Base-by-base conservation (phyloP, 2,888 invertebrate genomes). In the Epinotia bilunana region DNA sequence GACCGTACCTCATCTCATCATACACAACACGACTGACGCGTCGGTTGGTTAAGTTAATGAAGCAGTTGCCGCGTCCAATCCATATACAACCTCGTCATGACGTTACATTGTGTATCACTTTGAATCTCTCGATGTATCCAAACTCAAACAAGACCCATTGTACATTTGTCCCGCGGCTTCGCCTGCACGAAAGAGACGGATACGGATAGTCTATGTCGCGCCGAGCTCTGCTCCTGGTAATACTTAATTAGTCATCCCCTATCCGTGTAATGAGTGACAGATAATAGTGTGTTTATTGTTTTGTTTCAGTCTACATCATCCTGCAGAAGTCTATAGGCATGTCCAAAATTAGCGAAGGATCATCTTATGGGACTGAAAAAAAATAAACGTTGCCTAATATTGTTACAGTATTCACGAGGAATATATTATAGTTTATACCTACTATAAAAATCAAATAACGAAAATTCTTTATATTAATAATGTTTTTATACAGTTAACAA, bases 291-390 rank as follows among this genome's bases (percentile, higher is more conserved):
- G 5, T 57, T 20, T 64, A 5, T 69, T 83, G 79, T 81, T 85
- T 87, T 83, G 78, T 95, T 95, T 78, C 95, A 98, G 98, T 98
- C 92, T 97, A 96, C 88, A 89, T 96, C 79, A 91, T 97, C 39
- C 95, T 98, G 90, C 95, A 97, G 83, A 97, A 97, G 88, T 95
- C 97, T 63, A 97, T 98, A 83, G 96, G 97, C 70, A 96, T 97
- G 96, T 97, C 98, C 1, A 96, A 97, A 90, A 97, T 98, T 82
- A 97, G 97, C 86, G 96, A 97, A 90, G 97, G 96, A 57, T 98
- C 98, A 43, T 96, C 96, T 7, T 98, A 98, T 86, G 98, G 98
- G 78, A 93, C 95, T 70, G 95, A 92, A 78, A 94, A 95, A 76
- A 93, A 95, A 81, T 95, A 95, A 86, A 62, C 39, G 39, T 73